Conservation (phyloP, 92 coral and sea anemone species). For the Heteractis magnifica region DNA sequence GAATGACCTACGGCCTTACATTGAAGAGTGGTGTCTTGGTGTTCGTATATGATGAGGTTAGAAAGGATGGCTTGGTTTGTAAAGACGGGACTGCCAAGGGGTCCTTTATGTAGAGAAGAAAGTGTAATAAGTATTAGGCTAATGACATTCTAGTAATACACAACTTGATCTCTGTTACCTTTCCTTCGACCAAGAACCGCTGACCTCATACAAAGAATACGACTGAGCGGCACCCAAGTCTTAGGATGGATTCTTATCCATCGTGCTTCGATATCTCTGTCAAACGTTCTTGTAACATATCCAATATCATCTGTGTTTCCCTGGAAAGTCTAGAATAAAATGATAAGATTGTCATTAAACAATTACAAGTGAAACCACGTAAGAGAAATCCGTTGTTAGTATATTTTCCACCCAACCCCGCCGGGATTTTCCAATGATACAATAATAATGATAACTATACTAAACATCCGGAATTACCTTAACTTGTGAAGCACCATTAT, state of each 20-base stretch:
- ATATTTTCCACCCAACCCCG: too few relatives aligned
- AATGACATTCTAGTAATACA: background rate
- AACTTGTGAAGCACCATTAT: conserved; percentile 22
- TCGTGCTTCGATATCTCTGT: conserved; percentile 30
- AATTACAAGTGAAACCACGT: too few relatives aligned
- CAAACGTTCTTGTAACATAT: conserved; percentile 26
- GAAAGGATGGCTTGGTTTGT: background rate
- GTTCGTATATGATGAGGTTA: conserved; percentile 16
- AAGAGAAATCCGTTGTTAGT: too few relatives aligned
- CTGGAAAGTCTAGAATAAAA: conserved; percentile 9
- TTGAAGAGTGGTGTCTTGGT: conserved; percentile 29
- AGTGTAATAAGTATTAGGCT: background rate
- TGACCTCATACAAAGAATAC: conserved; percentile 12
- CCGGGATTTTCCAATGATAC: too few relatives aligned
- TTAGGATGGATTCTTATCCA: conserved; percentile 15
- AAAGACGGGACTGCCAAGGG: conserved; percentile 25
- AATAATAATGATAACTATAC: too few relatives aligned
- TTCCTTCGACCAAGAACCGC: conserved; percentile 25
- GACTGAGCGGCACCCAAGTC: background rate
- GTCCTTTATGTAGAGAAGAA: background rate
- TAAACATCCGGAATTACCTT: background rate
- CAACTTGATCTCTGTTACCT: background rate
- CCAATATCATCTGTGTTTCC: conserved; percentile 22
- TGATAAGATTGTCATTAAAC: background rate
- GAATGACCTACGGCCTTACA: conserved; percentile 37